Evolutionary conservation across 2,888 invertebrate species (phyloP).

Genomic region (Himalopsyche tibetana): DNA sequence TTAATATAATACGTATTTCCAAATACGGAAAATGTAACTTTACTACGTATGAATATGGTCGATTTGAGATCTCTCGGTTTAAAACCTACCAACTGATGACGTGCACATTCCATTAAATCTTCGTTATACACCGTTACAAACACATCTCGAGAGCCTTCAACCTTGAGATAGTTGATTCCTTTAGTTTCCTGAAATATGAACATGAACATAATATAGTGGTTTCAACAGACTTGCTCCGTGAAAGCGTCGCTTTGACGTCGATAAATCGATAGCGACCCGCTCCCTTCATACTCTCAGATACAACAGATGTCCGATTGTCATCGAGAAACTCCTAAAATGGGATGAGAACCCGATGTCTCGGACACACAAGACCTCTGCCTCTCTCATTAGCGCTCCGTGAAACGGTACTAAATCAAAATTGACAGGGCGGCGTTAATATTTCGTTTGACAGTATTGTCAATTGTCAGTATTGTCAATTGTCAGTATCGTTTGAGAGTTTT

Average conservation of each 20-base stretch:
- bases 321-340: conserved; percentile 58
- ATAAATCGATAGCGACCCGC: conserved; percentile 39
- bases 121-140: too few relatives aligned
- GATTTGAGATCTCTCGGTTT: too few relatives aligned
- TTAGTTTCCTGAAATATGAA: too few relatives aligned
- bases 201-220: background rate
- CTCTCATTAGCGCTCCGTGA: conserved; percentile 56
- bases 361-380: conserved; percentile 46
- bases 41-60: too few relatives aligned
- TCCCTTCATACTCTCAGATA: conserved; percentile 41
- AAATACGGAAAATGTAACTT: too few relatives aligned
- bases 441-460: conserved; percentile 25
- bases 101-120: too few relatives aligned
- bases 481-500: background rate
- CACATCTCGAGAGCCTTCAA: too few relatives aligned
- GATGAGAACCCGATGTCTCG: conserved; percentile 53
- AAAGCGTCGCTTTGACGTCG: background rate
- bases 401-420: conserved; percentile 58
- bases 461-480: conserved; percentile 8
- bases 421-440: conserved; percentile 43
- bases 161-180: too few relatives aligned
- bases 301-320: conserved; percentile 58
- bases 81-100: too few relatives aligned
- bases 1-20: too few relatives aligned
- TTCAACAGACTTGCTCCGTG: background rate